Conservation (phyloP, 2,113 vertebrate species). For the Pica pica region DNA sequence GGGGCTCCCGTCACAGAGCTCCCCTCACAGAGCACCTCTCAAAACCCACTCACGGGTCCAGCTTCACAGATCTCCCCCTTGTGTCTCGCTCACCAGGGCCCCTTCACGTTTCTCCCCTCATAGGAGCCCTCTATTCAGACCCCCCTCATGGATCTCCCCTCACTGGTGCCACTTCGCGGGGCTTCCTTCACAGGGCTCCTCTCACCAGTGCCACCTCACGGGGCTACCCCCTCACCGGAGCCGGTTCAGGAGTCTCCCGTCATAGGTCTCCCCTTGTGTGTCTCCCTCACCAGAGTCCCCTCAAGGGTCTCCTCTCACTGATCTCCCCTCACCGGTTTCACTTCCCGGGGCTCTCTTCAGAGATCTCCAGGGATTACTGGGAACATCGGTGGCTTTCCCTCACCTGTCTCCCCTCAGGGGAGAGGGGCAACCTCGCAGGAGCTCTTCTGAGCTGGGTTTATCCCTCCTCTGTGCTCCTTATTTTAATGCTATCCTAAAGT, state of each 20-base stretch:
- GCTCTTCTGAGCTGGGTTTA: neutral
- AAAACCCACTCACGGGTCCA: neutral
- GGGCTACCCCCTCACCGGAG: neutral
- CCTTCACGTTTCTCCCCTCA: neutral
- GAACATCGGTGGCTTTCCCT: neutral
- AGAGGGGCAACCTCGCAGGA: too few relatives aligned
- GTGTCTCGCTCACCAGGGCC: neutral
- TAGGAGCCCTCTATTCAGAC: neutral
- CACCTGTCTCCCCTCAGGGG: neutral
- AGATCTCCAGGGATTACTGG: neutral
- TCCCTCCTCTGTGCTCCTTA: neutral
- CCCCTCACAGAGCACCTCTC: neutral
- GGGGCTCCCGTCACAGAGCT: neutral
- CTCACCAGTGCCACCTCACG: neutral
- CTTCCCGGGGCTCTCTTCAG: neutral
- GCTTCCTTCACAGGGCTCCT: neutral
- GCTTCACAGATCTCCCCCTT: neutral
- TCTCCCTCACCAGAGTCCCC: neutral
- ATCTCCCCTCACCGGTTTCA: neutral
- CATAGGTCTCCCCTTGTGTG: neutral
- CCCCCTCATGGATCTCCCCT: neutral
- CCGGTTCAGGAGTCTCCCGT: neutral
- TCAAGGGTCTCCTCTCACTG: neutral
- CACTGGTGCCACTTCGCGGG: neutral
- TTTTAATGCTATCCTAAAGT: neutral